Conservation (phyloP, 2,113 vertebrate genomes). For the Corydoras maculifer region DNA sequence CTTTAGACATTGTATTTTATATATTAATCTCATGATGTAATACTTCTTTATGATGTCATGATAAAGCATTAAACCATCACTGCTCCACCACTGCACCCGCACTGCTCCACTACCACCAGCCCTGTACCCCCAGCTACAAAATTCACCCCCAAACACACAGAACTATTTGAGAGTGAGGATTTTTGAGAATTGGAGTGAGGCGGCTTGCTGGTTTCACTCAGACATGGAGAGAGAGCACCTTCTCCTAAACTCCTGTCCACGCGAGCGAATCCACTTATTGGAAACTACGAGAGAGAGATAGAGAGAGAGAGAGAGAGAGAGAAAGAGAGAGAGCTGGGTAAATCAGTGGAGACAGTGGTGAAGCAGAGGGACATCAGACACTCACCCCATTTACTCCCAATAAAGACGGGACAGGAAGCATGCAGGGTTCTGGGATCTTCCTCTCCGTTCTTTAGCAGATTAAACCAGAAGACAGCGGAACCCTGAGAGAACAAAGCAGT, state of each 20-base stretch:
- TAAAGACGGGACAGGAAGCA: slow-evolving; percentile 46
- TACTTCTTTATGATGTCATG: too few relatives aligned
- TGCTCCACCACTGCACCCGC: too few relatives aligned
- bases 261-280: slow-evolving; percentile 44
- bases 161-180: too few relatives aligned
- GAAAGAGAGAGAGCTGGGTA: not conserved
- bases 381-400: slow-evolving; percentile 51
- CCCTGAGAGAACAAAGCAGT: slow-evolving; percentile 22
- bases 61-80: too few relatives aligned
- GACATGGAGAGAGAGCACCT: slow-evolving; percentile 35
- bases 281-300: slow-evolving; percentile 37
- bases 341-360: not conserved
- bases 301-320: not conserved
- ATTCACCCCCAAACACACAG: too few relatives aligned
- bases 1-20: too few relatives aligned
- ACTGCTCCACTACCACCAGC: too few relatives aligned
- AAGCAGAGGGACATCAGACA: not conserved
- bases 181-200: too few relatives aligned
- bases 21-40: too few relatives aligned
- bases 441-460: slow-evolving; percentile 41
- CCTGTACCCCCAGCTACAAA: too few relatives aligned
- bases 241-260: slow-evolving; percentile 47
- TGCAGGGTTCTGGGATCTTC: slow-evolving; percentile 42
- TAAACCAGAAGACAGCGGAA: slow-evolving; percentile 50
- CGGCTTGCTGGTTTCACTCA: slow-evolving; percentile 26